These are phyloP conservation scores for Leucophenga varia DNA, from an alignment of 1,140 invertebrate species.

Conservation along the genomic window DNA sequence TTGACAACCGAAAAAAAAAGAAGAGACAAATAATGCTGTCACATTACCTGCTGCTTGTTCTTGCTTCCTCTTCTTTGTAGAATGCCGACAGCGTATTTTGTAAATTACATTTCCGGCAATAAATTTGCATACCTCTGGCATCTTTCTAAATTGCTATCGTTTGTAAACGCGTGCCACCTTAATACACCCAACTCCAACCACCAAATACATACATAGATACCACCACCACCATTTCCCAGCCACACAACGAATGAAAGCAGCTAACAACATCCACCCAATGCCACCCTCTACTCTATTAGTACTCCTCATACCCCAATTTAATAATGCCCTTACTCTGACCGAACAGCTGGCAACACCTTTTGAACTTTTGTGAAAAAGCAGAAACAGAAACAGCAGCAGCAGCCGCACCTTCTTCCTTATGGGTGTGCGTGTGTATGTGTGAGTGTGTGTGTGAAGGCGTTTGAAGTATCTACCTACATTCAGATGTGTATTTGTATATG, in stretches of 20 bases:
- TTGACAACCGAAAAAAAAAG: too few relatives aligned
- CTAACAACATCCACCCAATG: not conserved
- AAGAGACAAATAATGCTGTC: too few relatives aligned
- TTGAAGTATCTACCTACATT: too few relatives aligned
- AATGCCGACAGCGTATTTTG: constrained; percentile 50
- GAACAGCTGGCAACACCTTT: too few relatives aligned
- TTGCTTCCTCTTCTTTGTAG: too few relatives aligned
- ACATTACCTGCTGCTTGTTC: too few relatives aligned
- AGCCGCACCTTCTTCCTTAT: constrained; percentile 3
- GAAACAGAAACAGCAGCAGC: too few relatives aligned
- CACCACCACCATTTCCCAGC: not conserved
- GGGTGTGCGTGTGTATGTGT: constrained; percentile 10
- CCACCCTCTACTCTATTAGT: not conserved
- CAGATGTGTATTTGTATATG: too few relatives aligned
- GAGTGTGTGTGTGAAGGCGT: not conserved
- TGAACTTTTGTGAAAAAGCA: constrained; percentile 19
- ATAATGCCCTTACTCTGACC: too few relatives aligned
- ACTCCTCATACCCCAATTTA: too few relatives aligned
- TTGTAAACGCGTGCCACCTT: constrained; percentile 43
- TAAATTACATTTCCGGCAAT: constrained; percentile 57
- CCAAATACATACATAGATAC: constrained; percentile 12
- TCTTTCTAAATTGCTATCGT: constrained; percentile 55
- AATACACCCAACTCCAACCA: too few relatives aligned
- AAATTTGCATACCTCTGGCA: constrained; percentile 57
- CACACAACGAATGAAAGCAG: constrained; percentile 2